A percentile compares a stretch with the other conserved stretches of the same genome.
phyloP scores from a whole-genome alignment of 2,888 invertebrate genomes.

The Andrena marginata region DNA sequence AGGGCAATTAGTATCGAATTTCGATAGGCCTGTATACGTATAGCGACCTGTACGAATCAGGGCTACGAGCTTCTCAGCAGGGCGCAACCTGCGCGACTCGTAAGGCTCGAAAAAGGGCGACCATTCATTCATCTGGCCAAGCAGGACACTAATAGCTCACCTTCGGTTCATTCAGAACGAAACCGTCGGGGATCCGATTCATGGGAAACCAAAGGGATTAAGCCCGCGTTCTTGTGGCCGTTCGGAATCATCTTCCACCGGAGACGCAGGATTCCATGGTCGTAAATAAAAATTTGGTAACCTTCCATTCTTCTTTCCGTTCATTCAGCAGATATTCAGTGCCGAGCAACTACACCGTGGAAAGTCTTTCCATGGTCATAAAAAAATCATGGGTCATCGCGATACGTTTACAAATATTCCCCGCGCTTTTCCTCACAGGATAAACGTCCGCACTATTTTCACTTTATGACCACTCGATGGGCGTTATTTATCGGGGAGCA shows the following conservation, averaged over 20 bases:
- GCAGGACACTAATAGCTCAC: constrained; percentile 76
- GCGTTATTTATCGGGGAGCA: constrained; percentile 79
- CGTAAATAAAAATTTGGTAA: constrained; percentile 41
- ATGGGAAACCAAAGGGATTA: constrained; percentile 71
- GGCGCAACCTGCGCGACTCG: constrained; percentile 78
- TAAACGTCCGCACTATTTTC: constrained; percentile 75
- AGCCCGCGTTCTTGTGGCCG: constrained; percentile 22
- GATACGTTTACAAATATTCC: constrained; percentile 46
- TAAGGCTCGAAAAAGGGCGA: constrained; percentile 75
- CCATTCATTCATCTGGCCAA: constrained; percentile 70
- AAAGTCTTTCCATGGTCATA: constrained; percentile 39
- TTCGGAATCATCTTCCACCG: constrained; percentile 7
- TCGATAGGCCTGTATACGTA: constrained; percentile 74
- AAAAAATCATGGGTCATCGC: constrained; percentile 62
- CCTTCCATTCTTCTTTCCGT: neutral
- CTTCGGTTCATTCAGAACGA: constrained; percentile 79
- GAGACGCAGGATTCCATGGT: constrained; percentile 2
- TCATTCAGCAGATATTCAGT: neutral
- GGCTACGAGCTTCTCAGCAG: constrained; percentile 75
- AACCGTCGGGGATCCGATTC: constrained; percentile 75
- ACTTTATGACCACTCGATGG: constrained; percentile 75
- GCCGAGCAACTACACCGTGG: neutral
- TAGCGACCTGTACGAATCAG: constrained; percentile 75
- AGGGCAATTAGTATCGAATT: constrained; percentile 83
- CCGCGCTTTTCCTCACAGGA: constrained; percentile 49